Conservation (phyloP, 2,797 vertebrate species). For the Tokudaia tokunoshimensis region DNA sequence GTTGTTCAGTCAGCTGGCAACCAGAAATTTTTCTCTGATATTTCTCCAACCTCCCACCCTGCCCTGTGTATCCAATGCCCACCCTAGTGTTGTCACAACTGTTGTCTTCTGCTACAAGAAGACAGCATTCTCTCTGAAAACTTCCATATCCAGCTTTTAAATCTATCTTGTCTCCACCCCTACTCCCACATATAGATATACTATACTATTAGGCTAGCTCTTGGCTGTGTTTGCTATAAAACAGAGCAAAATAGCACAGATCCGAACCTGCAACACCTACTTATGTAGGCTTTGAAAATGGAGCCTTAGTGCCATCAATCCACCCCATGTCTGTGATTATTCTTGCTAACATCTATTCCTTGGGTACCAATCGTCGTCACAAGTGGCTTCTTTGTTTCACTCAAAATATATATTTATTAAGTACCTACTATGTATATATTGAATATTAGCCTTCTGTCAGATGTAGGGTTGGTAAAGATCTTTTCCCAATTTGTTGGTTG, state of each 20-base stretch:
- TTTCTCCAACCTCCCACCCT: background rate
- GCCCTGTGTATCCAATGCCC: background rate
- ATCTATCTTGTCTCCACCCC: background rate
- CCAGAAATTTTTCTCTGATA: background rate
- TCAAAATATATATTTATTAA: background rate
- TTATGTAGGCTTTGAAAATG: background rate
- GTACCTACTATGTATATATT: too few relatives aligned
- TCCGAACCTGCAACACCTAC: background rate
- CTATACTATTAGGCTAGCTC: background rate
- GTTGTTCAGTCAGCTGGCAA: background rate
- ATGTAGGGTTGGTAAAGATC: too few relatives aligned
- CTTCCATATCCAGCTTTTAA: background rate
- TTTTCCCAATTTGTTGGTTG: too few relatives aligned
- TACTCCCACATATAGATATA: background rate
- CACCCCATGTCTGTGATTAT: background rate
- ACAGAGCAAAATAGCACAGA: background rate
- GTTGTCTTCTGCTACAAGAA: background rate
- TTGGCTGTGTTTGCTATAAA: background rate
- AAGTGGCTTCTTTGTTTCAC: background rate
- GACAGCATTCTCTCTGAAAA: slow-evolving; percentile 13
- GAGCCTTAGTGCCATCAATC: background rate
- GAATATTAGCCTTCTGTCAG: too few relatives aligned
- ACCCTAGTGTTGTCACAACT: background rate
- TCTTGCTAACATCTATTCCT: background rate
- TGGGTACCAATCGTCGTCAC: background rate